A percentile compares a stretch with the other conserved stretches of the same genome.
phyloP scores from a whole-genome alignment of 2,113 vertebrate species.

The Nothocercus julius region DNA sequence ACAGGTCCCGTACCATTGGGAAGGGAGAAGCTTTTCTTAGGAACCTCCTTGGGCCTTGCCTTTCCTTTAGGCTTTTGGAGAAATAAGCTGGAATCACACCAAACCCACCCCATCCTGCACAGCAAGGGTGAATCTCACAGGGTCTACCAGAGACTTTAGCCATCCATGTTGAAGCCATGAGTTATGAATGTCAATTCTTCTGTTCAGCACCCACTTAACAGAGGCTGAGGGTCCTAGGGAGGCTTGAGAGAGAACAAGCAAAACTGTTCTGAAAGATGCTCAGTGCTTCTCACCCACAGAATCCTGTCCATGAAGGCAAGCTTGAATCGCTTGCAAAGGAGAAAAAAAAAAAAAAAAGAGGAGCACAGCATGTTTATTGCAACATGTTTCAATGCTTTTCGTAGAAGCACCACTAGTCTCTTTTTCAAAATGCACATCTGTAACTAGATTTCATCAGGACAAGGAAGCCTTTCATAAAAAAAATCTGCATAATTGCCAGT shows the following conservation, averaged over 20 bases:
- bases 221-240: neutral
- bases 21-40: neutral
- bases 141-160: neutral
- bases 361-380: neutral
- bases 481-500: constrained; percentile 23
- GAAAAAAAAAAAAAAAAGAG: no score
- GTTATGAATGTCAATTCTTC: neutral
- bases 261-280: neutral
- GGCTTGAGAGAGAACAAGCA: neutral
- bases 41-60: neutral
- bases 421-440: neutral
- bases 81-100: neutral
- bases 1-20: neutral
- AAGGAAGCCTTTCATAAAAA: constrained; percentile 14
- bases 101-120: accelerated
- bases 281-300: neutral
- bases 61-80: neutral
- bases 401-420: neutral
- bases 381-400: neutral
- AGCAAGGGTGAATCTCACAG: neutral
- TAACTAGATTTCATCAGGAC: constrained; percentile 26
- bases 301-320: neutral
- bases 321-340: neutral
- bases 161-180: neutral
- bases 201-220: neutral